Percentiles rank a stretch among this genome's conserved stretches.
Evolutionary conservation across 2,113 vertebrate genomes (phyloP).

Genomic region (Hymenochirus boettgeri): DNA sequence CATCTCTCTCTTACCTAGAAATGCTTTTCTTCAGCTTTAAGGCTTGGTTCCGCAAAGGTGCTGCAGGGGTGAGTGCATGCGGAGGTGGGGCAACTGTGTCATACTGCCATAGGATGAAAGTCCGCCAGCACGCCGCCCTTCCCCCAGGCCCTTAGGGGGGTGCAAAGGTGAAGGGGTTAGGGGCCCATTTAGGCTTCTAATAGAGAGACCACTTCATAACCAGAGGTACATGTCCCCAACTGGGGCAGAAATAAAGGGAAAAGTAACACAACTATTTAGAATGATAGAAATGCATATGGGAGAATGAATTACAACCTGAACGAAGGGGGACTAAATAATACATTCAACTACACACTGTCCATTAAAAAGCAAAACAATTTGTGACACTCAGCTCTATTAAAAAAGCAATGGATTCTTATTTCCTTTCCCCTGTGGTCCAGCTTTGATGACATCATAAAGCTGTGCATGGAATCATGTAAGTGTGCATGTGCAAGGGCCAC

Average conservation of each 20-base stretch:
- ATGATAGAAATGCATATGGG: too few species aligned
- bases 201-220: slow-evolving; percentile 91
- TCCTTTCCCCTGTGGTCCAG: too few species aligned
- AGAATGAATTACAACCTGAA: too few species aligned
- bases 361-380: too few species aligned
- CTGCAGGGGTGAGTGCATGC: slow-evolving; percentile 71
- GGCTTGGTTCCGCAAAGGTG: slow-evolving; percentile 66
- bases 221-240: slow-evolving; percentile 91
- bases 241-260: slow-evolving; percentile 44
- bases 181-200: slow-evolving; percentile 94
- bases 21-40: slow-evolving; percentile 82
- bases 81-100: slow-evolving; percentile 63
- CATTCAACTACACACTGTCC: too few species aligned
- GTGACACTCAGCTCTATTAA: too few species aligned
- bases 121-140: slow-evolving; percentile 64
- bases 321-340: too few species aligned
- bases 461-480: too few species aligned
- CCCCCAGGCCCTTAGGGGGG: slow-evolving; percentile 68
- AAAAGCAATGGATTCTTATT: too few species aligned
- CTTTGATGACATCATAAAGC: too few species aligned
- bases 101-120: slow-evolving; percentile 77
- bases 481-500: too few species aligned
- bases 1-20: slow-evolving; percentile 76
- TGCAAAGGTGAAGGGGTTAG: slow-evolving; percentile 74
- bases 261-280: too few species aligned